Percentiles rank a stretch among this genome's conserved stretches.
Evolutionary conservation across 2,113 vertebrate genomes (phyloP).

Genomic region (Agapornis roseicollis): DNA sequence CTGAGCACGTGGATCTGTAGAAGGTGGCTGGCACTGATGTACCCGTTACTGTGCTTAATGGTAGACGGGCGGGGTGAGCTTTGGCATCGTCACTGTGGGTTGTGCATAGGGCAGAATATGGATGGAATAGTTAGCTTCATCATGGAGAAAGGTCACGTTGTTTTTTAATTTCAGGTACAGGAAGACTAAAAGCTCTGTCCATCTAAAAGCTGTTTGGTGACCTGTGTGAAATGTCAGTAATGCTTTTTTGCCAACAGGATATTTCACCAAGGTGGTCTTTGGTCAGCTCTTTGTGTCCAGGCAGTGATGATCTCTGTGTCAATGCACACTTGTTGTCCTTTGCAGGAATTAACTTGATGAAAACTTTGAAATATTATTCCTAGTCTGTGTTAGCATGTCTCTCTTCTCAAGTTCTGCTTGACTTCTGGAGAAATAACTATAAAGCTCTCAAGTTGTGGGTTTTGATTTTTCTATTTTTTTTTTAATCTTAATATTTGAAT

Average conservation of each 20-base stretch:
- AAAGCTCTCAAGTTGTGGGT: neutral
- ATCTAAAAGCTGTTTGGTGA: neutral
- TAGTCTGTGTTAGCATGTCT: neutral
- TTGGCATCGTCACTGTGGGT: fast-evolving
- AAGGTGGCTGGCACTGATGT: neutral
- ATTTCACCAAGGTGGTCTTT: neutral
- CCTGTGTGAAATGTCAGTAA: neutral
- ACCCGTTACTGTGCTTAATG: neutral
- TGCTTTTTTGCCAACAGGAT: neutral
- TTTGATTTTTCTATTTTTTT: neutral
- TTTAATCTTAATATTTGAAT: neutral
- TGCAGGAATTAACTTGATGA: neutral
- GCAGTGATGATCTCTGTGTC: neutral
- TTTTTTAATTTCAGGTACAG: neutral
- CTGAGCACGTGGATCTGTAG: too few relatives aligned
- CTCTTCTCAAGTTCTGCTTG: neutral
- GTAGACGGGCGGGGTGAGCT: neutral
- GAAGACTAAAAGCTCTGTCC: neutral
- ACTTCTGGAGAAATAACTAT: neutral
- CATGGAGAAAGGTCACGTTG: neutral
- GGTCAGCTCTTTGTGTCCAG: neutral
- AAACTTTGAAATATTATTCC: neutral
- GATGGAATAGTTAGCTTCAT: neutral
- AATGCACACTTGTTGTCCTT: neutral
- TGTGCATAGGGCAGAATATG: neutral